These are phyloP conservation scores for Drosophila eohydei DNA, from an alignment of 2,888 invertebrate species.

Conservation along the genomic window DNA sequence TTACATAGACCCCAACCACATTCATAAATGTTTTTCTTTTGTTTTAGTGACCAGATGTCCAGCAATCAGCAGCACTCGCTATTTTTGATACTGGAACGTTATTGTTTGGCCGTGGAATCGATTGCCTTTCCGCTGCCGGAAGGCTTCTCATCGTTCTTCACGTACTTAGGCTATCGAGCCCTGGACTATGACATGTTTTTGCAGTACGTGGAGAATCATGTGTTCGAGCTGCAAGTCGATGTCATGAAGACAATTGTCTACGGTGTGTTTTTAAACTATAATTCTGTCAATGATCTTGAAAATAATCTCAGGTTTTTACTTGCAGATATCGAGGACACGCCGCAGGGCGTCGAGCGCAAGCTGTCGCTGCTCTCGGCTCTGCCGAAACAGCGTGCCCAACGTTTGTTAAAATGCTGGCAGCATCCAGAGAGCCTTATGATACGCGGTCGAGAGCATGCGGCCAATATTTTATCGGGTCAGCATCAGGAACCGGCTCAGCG, in stretches of 20 bases:
- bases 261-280: conserved; percentile 85
- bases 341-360: conserved; percentile 88
- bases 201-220: conserved; percentile 93
- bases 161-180: conserved; percentile 93
- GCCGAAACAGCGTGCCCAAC: conserved; percentile 91
- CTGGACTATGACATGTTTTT: conserved; percentile 91
- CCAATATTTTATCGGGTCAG: conserved; percentile 91
- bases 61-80: conserved; percentile 89
- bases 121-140: conserved; percentile 93
- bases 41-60: conserved; percentile 90
- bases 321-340: conserved; percentile 85
- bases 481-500: conserved; percentile 85
- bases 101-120: conserved; percentile 91
- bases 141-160: conserved; percentile 95
- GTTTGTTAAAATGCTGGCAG: conserved; percentile 91
- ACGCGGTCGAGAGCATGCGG: conserved; percentile 92
- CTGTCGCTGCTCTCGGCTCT: conserved; percentile 90
- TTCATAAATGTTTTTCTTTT: conserved; percentile 39
- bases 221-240: conserved; percentile 94
- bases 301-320: background rate
- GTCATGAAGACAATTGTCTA: conserved; percentile 93
- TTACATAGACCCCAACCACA: rapidly evolving
- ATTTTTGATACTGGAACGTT: conserved; percentile 92
- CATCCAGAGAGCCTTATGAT: conserved; percentile 91
- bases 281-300: background rate